A percentile compares a stretch with the other conserved stretches of the same genome.
phyloP scores from a whole-genome alignment of 2,888 invertebrate species.

The Hipparchia semele region DNA sequence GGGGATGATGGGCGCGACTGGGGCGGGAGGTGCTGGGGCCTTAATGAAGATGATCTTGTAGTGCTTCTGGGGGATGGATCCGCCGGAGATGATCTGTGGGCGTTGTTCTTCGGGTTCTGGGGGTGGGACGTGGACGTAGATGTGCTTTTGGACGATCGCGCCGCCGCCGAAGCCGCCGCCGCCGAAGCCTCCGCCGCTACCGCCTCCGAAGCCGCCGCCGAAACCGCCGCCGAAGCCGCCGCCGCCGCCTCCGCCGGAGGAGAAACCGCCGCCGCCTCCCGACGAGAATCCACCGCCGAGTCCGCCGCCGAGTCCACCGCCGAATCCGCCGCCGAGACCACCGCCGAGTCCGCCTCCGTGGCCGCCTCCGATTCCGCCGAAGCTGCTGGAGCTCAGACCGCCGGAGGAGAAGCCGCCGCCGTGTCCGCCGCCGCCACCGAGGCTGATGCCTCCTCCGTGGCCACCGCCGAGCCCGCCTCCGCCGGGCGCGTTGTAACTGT shows the following conservation, averaged over 20 bases:
- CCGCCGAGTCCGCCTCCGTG: slow-evolving; percentile 60
- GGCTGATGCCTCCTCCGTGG: slow-evolving; percentile 57
- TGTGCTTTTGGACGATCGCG: slow-evolving; percentile 89
- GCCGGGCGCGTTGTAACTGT: slow-evolving; percentile 81
- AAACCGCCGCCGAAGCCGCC: slow-evolving; percentile 55
- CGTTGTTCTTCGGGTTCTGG: slow-evolving; percentile 90
- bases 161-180: slow-evolving; percentile 73
- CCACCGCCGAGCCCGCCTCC: slow-evolving; percentile 61
- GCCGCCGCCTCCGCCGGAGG: slow-evolving; percentile 51
- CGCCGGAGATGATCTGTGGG: slow-evolving; percentile 84
- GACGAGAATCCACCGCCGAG: slow-evolving; percentile 50
- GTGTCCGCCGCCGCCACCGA: slow-evolving; percentile 61
- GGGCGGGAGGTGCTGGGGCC: slow-evolving; percentile 90
- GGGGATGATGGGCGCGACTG: slow-evolving; percentile 89
- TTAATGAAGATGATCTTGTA: slow-evolving; percentile 95
- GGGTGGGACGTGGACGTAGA: slow-evolving; percentile 92
- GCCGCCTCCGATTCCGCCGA: slow-evolving; percentile 55
- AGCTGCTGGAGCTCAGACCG: slow-evolving; percentile 47
- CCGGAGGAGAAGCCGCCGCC: slow-evolving; percentile 48
- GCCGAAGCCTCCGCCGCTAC: slow-evolving; percentile 60
- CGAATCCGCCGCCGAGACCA: slow-evolving; percentile 52
- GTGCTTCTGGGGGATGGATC: slow-evolving; percentile 88
- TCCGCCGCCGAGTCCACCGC: slow-evolving; percentile 58
- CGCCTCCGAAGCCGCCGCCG: slow-evolving; percentile 50
- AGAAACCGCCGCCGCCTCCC: slow-evolving; percentile 54